phyloP scores from a whole-genome alignment of 2,113 vertebrate species.

The Ranitomeya variabilis region DNA sequence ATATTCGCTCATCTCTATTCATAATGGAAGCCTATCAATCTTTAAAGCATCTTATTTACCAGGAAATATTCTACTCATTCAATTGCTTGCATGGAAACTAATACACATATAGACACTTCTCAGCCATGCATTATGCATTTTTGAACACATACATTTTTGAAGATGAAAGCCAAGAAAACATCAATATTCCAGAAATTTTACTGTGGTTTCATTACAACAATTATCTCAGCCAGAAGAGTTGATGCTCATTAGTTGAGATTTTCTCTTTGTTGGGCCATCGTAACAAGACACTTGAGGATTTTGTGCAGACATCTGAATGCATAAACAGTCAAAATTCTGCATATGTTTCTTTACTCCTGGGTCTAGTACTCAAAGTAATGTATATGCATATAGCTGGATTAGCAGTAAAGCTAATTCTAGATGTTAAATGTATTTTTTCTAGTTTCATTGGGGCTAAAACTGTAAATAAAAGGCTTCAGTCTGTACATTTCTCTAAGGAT shows the following conservation, averaged over 20 bases:
- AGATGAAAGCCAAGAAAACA: constrained; percentile 39
- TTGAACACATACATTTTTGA: constrained; percentile 12
- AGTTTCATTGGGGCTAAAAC: not conserved
- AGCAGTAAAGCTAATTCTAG: not conserved
- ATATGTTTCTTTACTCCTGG: constrained; percentile 22
- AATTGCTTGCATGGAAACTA: not conserved
- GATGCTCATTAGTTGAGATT: constrained; percentile 45
- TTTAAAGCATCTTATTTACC: not conserved
- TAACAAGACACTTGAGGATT: constrained; percentile 45
- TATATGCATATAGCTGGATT: not conserved
- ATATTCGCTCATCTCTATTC: no score
- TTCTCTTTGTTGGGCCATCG: constrained; percentile 36
- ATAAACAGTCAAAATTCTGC: constrained; percentile 22
- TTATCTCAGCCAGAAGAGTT: constrained; percentile 38
- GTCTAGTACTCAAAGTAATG: not conserved
- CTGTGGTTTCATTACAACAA: constrained; percentile 41
- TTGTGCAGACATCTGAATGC: constrained; percentile 21
- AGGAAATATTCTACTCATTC: not conserved
- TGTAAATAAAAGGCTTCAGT: not conserved
- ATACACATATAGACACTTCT: constrained; percentile 5
- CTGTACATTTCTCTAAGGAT: not conserved
- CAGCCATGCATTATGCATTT: constrained; percentile 28
- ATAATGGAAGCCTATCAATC: not conserved
- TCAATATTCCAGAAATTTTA: constrained; percentile 40
- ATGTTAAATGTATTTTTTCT: not conserved